These are phyloP conservation scores for Microtus ochrogaster DNA, from an alignment of 2,113 vertebrate species.

Conservation along the genomic window DNA sequence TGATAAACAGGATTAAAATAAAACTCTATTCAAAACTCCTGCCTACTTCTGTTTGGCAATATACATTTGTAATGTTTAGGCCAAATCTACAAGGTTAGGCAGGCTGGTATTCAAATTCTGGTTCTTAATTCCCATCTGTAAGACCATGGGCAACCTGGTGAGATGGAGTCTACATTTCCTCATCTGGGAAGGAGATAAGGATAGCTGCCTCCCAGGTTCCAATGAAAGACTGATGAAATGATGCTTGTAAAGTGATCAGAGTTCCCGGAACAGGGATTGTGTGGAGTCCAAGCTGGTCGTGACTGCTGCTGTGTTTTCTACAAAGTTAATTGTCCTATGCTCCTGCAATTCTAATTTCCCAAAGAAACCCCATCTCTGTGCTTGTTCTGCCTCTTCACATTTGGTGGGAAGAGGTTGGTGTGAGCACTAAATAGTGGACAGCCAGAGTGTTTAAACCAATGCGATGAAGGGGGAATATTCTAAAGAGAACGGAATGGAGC, in stretches of 20 bases:
- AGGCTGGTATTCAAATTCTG: slow-evolving; percentile 17
- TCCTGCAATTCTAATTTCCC: background rate
- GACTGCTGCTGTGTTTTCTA: background rate
- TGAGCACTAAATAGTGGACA: background rate
- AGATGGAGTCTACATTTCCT: background rate
- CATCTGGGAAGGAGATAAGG: background rate
- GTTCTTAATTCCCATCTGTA: background rate
- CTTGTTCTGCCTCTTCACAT: background rate
- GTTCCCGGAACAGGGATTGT: background rate
- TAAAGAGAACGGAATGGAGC: background rate
- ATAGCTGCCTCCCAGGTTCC: background rate
- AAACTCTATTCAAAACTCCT: background rate
- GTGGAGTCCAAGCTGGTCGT: background rate
- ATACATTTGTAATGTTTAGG: background rate
- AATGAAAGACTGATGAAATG: background rate
- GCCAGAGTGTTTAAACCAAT: background rate
- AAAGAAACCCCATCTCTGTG: background rate
- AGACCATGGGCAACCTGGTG: background rate
- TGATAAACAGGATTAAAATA: slow-evolving; percentile 27
- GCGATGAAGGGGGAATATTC: background rate
- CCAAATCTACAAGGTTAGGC: background rate
- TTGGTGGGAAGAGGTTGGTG: background rate
- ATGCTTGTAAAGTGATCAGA: background rate
- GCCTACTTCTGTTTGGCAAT: slow-evolving; percentile 15
- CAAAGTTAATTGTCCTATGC: background rate